Conservation (phyloP, 1,140 invertebrate species). For the Drosophila biarmipes region DNA sequence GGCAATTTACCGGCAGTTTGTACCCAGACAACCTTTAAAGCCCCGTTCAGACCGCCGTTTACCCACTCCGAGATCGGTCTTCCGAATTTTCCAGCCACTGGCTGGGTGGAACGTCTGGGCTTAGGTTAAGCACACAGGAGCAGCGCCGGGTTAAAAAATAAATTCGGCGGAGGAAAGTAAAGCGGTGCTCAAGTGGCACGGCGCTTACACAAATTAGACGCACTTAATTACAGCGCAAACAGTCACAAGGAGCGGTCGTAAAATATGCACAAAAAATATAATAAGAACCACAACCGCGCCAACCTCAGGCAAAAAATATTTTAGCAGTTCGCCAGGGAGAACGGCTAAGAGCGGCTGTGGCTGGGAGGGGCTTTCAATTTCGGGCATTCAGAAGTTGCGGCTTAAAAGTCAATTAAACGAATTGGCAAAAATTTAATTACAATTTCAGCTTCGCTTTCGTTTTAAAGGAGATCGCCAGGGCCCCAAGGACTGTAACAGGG, state of each 20-base stretch:
- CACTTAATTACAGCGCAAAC: slow-evolving; percentile 81
- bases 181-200: slow-evolving; percentile 69
- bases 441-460: slow-evolving; percentile 52
- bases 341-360: not conserved
- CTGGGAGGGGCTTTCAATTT: slow-evolving; percentile 58
- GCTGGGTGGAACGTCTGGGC: slow-evolving; percentile 34
- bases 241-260: slow-evolving; percentile 56
- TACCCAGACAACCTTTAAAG: slow-evolving; percentile 68
- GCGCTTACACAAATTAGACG: slow-evolving; percentile 82
- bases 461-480: slow-evolving; percentile 32
- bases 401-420: slow-evolving; percentile 81
- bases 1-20: slow-evolving; percentile 74
- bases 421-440: slow-evolving; percentile 79
- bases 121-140: slow-evolving; percentile 45
- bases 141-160: slow-evolving; percentile 18
- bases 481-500: not conserved
- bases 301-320: slow-evolving; percentile 55
- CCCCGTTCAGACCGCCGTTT: slow-evolving; percentile 16
- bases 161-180: slow-evolving; percentile 23
- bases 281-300: slow-evolving; percentile 16
- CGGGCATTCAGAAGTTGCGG: slow-evolving; percentile 57
- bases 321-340: slow-evolving; percentile 31
- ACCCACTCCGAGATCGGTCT: slow-evolving; percentile 19
- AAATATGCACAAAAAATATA: slow-evolving; percentile 57
- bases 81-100: slow-evolving; percentile 23